Conservation (phyloP, 2,888 invertebrate species). For the Lasioglossum oenotherae region DNA sequence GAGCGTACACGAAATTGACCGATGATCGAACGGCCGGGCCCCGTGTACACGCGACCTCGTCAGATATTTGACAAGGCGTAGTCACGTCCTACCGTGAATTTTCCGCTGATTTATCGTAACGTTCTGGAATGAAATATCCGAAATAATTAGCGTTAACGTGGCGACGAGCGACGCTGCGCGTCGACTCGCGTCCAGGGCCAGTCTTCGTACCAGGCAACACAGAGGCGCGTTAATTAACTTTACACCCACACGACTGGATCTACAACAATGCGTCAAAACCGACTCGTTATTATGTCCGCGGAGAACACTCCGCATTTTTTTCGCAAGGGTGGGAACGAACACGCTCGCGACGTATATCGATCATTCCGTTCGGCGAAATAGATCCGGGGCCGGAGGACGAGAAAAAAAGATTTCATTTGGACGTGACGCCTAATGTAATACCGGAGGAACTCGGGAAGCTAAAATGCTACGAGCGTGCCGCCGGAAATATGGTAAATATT, state of each 20-base stretch:
- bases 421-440: neutral
- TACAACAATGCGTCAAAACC: neutral
- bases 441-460: neutral
- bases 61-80: conserved; percentile 54
- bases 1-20: conserved; percentile 70
- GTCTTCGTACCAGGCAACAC: neutral
- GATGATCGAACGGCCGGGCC: conserved; percentile 52
- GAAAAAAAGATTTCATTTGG: neutral
- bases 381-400: neutral
- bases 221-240: neutral
- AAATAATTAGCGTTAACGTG: conserved; percentile 35
- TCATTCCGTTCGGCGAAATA: neutral
- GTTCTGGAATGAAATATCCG: conserved; percentile 32
- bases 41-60: conserved; percentile 29
- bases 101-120: conserved; percentile 49
- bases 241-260: neutral
- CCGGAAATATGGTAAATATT: conserved; percentile 30
- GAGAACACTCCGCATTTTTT: neutral
- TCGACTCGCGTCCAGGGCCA: neutral
- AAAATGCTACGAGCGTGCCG: neutral
- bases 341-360: neutral
- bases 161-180: neutral
- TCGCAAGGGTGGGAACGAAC: neutral
- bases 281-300: neutral
- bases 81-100: conserved; percentile 44